Evolutionary conservation across 2,797 vertebrate genomes (phyloP).

Genomic region (Chelonia mydas): DNA sequence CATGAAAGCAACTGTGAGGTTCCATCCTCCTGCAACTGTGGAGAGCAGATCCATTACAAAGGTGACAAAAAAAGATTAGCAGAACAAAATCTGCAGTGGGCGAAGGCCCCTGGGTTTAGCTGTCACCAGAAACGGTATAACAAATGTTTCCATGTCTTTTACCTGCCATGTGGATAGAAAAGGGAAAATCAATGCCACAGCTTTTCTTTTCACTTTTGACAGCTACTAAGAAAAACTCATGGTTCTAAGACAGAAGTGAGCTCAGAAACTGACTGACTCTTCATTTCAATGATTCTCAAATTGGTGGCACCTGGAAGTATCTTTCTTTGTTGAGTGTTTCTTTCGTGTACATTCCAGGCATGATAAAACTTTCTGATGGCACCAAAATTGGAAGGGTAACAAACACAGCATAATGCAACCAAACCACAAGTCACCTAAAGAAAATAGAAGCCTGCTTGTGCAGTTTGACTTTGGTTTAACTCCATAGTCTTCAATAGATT

Average conservation of each 20-base stretch:
- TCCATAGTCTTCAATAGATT: not conserved
- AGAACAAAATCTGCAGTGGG: constrained; percentile 6
- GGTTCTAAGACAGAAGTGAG: constrained; percentile 12
- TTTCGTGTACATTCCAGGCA: not conserved
- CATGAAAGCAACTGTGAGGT: not conserved
- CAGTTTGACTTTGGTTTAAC: not conserved
- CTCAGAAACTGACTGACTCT: not conserved
- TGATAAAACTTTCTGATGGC: not conserved
- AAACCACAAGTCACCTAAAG: not conserved
- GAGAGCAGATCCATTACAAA: not conserved
- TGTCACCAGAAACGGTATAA: not conserved
- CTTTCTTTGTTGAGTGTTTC: not conserved
- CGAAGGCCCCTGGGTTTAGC: not conserved
- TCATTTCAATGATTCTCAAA: constrained; percentile 26
- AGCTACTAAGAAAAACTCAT: not conserved
- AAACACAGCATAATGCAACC: not conserved
- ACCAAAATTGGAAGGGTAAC: not conserved
- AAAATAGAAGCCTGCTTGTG: not conserved
- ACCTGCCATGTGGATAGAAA: not conserved
- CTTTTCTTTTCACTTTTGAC: constrained; percentile 34
- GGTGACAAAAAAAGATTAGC: constrained; percentile 7
- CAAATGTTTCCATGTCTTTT: not conserved
- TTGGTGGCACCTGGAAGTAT: not conserved
- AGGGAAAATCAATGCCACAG: not conserved
- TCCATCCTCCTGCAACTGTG: not conserved